phyloP scores from a whole-genome alignment of 2,113 vertebrate species.

The Tachysurus fulvidraco region DNA sequence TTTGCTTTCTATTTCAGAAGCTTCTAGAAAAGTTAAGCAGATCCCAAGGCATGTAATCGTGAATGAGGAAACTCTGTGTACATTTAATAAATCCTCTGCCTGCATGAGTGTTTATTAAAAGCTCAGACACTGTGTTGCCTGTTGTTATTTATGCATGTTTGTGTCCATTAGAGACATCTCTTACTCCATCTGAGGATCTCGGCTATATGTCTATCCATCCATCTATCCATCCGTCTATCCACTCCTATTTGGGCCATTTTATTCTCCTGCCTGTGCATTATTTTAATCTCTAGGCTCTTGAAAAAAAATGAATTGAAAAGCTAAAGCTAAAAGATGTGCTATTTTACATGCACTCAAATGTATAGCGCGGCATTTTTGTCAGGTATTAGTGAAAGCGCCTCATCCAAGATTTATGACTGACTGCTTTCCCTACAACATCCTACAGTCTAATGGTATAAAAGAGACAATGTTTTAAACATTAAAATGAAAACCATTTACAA shows the following conservation, averaged over 20 bases:
- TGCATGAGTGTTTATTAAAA: constrained; percentile 65
- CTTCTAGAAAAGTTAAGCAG: constrained; percentile 20
- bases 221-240: constrained; percentile 69
- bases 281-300: constrained; percentile 82
- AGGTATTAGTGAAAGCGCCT: constrained; percentile 85
- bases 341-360: constrained; percentile 88
- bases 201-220: constrained; percentile 8
- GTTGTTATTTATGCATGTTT: constrained; percentile 92
- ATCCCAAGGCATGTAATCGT: constrained; percentile 38
- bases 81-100: constrained; percentile 24
- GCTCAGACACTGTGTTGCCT: constrained; percentile 68
- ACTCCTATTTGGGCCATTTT: constrained; percentile 70
- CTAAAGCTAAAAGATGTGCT: constrained; percentile 65
- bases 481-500: constrained; percentile 98
- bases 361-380: constrained; percentile 85
- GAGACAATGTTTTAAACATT: constrained; percentile 99
- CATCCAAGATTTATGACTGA: constrained; percentile 95
- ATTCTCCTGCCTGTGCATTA: constrained; percentile 82
- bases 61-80: constrained; percentile 13
- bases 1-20: constrained; percentile 30
- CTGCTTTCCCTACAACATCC: constrained; percentile 76
- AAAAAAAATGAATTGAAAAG: constrained; percentile 2
- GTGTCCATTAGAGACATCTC: constrained; percentile 94
- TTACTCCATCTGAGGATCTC: constrained; percentile 79
- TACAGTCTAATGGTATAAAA: constrained; percentile 90